Evolutionary conservation across 2,888 invertebrate species (phyloP).

Genomic region (Plagiodera versicolora): DNA sequence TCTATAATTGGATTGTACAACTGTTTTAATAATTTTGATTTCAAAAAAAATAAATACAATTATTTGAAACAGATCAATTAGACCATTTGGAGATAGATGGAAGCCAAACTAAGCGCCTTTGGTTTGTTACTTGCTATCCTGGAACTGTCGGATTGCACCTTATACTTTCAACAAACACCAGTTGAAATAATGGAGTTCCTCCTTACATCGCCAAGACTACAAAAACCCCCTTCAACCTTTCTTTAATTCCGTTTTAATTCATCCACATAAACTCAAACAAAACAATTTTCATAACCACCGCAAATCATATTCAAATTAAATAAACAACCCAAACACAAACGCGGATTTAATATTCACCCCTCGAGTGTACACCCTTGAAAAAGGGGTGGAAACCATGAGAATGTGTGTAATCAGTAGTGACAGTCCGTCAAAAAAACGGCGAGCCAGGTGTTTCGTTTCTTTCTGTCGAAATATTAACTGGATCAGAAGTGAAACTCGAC

Average conservation of each 20-base stretch:
- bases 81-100: no score
- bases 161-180: no score
- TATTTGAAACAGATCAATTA: no score
- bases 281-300: background rate
- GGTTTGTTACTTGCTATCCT: no score
- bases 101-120: no score
- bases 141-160: no score
- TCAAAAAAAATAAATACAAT: no score
- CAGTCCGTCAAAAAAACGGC: conserved; percentile 8
- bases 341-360: conserved; percentile 18
- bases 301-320: conserved; percentile 9
- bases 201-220: background rate
- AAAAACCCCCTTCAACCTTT: background rate
- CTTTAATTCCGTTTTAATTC: background rate
- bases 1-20: no score
- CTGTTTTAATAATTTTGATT: no score
- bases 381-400: conserved; percentile 4
- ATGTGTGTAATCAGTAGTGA: conserved; percentile 8
- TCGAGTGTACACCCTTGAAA: background rate
- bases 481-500: conserved; percentile 18
- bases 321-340: conserved; percentile 3
- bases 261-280: no score
- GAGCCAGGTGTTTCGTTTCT: background rate
- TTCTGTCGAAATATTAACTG: conserved; percentile 13
- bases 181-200: no score